Evolutionary conservation across 2,888 invertebrate genomes (phyloP), one percentile per base, ranked within the genome.

Genomic region (Cremastinae sp.): DNA sequence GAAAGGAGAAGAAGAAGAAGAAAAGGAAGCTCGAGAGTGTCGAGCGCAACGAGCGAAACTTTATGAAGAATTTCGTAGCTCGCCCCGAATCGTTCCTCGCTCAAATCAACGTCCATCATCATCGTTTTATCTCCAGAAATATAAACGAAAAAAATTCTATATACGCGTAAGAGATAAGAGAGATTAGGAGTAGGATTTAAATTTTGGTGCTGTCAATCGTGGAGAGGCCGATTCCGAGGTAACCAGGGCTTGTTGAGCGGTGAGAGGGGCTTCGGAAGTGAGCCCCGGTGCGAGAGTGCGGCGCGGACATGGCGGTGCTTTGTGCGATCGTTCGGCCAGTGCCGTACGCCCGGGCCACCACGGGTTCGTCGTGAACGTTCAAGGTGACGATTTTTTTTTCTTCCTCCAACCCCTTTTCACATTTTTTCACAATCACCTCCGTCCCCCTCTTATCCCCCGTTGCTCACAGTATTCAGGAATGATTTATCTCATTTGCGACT

Each of bases 271-370:
- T 69, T 71, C 77, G 77, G 74, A 79, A 79, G 77, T 74, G 43
- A 62, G 64, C 77, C 74, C 71, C 53, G 65, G 70, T 65, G 61
- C 73, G 69, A 51, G 38, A 61, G 59, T 61, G 59, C 56, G 59
- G 65, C 66, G 72, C 73, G 74, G 78, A 80, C 79, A 80, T 80
- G 80, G 77, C 78, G 80, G 75, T 78, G 74, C 75, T 80, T 77
- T 61, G 61, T 76, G 74, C 75, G 61, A 74, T 76, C 65, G 75
- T 79, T 78, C 70, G 70, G 70, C 78, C 76, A 80, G 75, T 80
- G 78, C 75, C 80, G 76, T 68, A 76, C 69, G 69, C 69, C 62
- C 72, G 75, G 74, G 65, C 71, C 22, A 61, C 64, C 49, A 61
- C 71, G 61, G 51, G 49, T 70, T 78, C 65, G 54, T 78, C 75